Percentiles rank a stretch among this genome's conserved stretches.
Conservation (phyloP, 1,140 invertebrate species). For the Diprion similis region DNA sequence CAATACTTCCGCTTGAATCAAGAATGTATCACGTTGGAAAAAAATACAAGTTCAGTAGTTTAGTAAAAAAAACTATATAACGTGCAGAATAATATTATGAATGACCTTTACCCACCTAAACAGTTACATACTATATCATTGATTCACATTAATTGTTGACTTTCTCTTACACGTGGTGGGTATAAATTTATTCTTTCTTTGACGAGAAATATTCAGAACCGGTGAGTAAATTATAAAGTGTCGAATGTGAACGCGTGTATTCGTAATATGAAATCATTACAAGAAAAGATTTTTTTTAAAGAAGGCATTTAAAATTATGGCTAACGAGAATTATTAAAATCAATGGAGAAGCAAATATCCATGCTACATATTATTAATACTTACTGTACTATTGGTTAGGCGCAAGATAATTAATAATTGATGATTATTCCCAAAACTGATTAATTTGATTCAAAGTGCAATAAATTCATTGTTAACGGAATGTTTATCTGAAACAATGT, state of each 20-base stretch:
- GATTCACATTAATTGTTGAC: background rate
- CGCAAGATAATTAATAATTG: background rate
- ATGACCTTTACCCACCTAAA: background rate
- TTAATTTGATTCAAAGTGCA: background rate
- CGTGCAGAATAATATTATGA: background rate
- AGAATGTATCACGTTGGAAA: background rate
- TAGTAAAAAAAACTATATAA: background rate
- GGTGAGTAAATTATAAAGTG: too few relatives aligned
- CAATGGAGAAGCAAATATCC: too few relatives aligned
- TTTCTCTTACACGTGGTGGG: background rate
- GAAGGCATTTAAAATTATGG: too few relatives aligned
- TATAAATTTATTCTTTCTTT: background rate
- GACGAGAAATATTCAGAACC: too few relatives aligned
- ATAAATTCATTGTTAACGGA: background rate
- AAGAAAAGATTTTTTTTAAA: too few relatives aligned
- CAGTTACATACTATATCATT: background rate
- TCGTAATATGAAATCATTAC: too few relatives aligned
- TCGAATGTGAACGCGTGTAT: too few relatives aligned
- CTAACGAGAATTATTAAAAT: too few relatives aligned
- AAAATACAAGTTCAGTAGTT: constrained; percentile 1
- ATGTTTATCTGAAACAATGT: constrained; percentile 6
- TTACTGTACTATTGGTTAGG: background rate
- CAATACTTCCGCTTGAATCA: constrained; percentile 11
- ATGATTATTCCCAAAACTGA: background rate
- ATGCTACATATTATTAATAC: background rate